Evolutionary conservation across 1,140 invertebrate species (phyloP), one percentile per base, ranked within the genome.

Genomic region (Melanaphis sacchari): DNA sequence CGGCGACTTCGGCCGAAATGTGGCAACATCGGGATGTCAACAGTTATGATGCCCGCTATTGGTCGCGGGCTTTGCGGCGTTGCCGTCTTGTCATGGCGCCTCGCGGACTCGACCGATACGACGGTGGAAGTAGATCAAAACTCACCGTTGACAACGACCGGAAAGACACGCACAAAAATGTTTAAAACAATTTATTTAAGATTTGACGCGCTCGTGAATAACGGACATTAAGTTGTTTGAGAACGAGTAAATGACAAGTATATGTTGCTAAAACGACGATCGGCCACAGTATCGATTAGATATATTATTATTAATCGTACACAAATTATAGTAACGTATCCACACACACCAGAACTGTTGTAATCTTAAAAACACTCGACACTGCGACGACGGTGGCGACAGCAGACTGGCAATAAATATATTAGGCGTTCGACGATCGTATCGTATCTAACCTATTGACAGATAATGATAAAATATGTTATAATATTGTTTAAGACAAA

Each of bases 51-150:
- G 43, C 90, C 90, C 52, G 66, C 66, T 81, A 76, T 82, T 49
- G 66, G 90, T 46, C 43, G 36, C 43, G 90, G 26, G 41, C 90
- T 46, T 26, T 92, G 66, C 90, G 90, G 36, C 90, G 59, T 92
- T 49, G 66, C 38, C 89, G 52, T 90, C 26, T 40, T 54, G 38
- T n/a, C 89, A 90, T 90, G 22, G 4, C n/a, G 49, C 46, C 8
- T 18, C n/a, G 85, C 85, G 43, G 31, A 87, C 41, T 43, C 24
- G 24, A 40, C 82, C 11, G 3, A 38, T 24, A 82, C 36, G 36
- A 36, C 1, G n/a, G 18, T 81, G 18, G 7, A 81, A 38, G 5
- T 81, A 18, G 36, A 5, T 31, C 8, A 59, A 59, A 59, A 31
- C 26, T 59, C 54, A 31, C 54, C 4, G 31, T 31, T 59, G 54